Percentiles rank a stretch among this genome's conserved stretches.
phyloP scores from a whole-genome alignment of 2,797 vertebrate genomes.

The Heterohyrax brucei region DNA sequence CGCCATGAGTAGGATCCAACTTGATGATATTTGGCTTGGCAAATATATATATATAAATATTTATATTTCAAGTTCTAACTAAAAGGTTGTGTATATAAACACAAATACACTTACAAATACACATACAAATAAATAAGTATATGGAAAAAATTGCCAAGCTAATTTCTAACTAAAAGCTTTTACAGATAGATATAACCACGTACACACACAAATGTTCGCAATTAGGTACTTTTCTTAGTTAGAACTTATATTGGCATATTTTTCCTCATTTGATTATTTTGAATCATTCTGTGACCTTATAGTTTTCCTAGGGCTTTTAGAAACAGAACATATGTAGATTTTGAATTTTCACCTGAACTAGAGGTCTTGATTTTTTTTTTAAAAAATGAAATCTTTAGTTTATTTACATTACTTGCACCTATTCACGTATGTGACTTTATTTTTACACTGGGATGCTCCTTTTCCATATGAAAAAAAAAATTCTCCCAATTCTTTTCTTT shows the following conservation, averaged over 20 bases:
- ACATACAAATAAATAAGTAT: too few species aligned
- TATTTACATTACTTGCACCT: not conserved
- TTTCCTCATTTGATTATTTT: slow-evolving; percentile 21
- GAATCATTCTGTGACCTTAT: not conserved
- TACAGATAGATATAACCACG: too few species aligned
- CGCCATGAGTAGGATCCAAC: too few species aligned
- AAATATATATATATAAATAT: too few species aligned
- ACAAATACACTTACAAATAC: too few species aligned
- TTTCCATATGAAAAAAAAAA: not conserved
- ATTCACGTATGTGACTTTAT: slow-evolving; percentile 1
- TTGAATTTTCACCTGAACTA: not conserved
- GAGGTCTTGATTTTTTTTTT: not conserved
- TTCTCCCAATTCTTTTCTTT: not conserved
- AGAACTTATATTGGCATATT: not conserved
- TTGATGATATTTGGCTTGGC: too few species aligned
- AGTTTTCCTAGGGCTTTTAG: not conserved
- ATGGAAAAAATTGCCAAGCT: too few species aligned
- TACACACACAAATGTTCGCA: too few species aligned
- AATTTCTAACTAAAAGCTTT: too few species aligned
- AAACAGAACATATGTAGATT: not conserved
- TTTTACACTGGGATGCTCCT: not conserved
- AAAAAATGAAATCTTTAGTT: not conserved
- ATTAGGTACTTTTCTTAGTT: not conserved
- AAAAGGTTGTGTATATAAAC: too few species aligned
- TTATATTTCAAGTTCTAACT: too few species aligned